Conservation (phyloP, 2,797 vertebrate genomes). For the Chelon auratus region DNA sequence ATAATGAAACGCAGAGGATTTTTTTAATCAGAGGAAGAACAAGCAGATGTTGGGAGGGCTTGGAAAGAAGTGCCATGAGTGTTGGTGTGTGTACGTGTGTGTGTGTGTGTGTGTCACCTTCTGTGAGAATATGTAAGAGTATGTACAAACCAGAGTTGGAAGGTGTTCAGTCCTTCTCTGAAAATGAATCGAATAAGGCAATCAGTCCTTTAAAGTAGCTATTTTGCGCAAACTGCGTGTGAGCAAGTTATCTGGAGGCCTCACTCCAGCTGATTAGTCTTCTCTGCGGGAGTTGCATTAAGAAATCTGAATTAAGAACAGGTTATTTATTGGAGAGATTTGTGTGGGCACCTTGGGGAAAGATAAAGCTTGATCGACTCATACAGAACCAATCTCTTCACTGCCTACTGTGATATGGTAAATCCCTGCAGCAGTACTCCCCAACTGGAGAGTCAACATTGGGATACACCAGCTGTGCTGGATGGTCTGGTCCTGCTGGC, state of each 20-base stretch:
- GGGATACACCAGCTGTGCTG: conserved; percentile 69
- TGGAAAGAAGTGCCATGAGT: conserved; percentile 71
- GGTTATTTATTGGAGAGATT: conserved; percentile 82
- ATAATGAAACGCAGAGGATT: conserved; percentile 89
- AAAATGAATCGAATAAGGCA: conserved; percentile 65
- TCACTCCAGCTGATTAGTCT: conserved; percentile 79
- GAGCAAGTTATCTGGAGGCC: conserved; percentile 62
- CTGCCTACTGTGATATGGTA: conserved; percentile 70
- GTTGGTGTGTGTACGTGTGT: conserved; percentile 52
- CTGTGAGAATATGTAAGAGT: conserved; percentile 55
- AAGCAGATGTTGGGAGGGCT: conserved; percentile 88
- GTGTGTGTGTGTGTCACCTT: conserved; percentile 31
- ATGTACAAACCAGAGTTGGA: conserved; percentile 64
- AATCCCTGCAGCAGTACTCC: conserved; percentile 70
- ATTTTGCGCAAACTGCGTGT: conserved; percentile 49
- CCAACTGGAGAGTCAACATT: conserved; percentile 71
- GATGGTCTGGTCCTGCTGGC: conserved; percentile 66
- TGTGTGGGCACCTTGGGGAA: conserved; percentile 73
- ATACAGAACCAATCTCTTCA: conserved; percentile 60
- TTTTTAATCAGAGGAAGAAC: conserved; percentile 86
- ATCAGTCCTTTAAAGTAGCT: conserved; percentile 57
- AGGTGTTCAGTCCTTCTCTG: conserved; percentile 61
- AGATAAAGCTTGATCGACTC: conserved; percentile 83
- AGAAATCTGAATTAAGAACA: conserved; percentile 82
- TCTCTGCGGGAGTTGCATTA: conserved; percentile 80